A percentile compares a stretch with the other conserved stretches of the same genome.
phyloP scores from a whole-genome alignment of 2,888 invertebrate species.

The Listrodromus nycthemerus region DNA sequence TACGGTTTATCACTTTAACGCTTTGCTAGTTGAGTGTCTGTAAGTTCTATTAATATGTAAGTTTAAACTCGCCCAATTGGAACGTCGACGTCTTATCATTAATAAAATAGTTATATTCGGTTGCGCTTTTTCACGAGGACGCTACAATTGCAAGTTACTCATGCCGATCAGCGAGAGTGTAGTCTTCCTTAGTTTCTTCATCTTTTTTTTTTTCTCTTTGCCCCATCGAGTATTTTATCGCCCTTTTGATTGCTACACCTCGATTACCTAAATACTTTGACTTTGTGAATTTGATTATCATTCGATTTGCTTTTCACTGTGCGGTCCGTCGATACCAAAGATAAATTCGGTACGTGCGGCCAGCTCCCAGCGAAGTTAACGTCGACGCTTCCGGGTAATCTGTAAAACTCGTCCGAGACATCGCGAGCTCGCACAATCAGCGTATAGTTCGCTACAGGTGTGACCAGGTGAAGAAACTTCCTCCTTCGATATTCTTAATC shows the following conservation, averaged over 20 bases:
- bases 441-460: not conserved
- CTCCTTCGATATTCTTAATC: not conserved
- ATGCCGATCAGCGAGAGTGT: not conserved
- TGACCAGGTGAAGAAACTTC: not conserved
- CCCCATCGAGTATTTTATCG: not conserved
- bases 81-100: conserved; percentile 51
- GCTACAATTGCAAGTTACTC: not conserved
- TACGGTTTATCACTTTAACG: conserved; percentile 83
- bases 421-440: conserved; percentile 40
- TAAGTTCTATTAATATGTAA: conserved; percentile 70
- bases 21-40: conserved; percentile 83
- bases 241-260: conserved; percentile 8
- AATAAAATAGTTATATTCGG: conserved; percentile 60
- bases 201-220: not conserved
- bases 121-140: conserved; percentile 23
- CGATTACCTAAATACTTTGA: conserved; percentile 15
- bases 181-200: not conserved
- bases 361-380: not conserved
- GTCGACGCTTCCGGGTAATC: not conserved
- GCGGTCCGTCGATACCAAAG: not conserved
- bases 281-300: conserved; percentile 46
- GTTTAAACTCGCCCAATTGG: conserved; percentile 47
- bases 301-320: not conserved
- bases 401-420: conserved; percentile 33
- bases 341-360: not conserved